Percentiles rank a stretch among this genome's conserved stretches.
phyloP scores from a whole-genome alignment of 2,113 vertebrate species.

The Odontophorus gujanensis region DNA sequence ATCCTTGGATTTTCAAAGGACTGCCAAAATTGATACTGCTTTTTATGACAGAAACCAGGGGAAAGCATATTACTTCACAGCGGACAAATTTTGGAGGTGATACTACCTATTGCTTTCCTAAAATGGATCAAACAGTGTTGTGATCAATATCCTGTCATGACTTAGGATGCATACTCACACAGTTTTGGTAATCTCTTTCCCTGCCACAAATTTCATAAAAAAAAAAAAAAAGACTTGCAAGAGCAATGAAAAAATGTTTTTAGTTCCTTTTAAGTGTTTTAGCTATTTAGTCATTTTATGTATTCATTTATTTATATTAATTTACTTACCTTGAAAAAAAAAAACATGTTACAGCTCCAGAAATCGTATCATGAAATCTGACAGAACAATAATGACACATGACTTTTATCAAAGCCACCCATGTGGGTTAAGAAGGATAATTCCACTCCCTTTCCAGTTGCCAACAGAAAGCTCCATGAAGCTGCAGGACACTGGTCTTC shows the following conservation, averaged over 20 bases:
- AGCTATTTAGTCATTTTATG: not conserved
- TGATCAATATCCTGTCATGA: conserved; percentile 20
- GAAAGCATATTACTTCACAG: conserved; percentile 83
- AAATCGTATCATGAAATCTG: not conserved
- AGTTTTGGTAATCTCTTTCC: not conserved
- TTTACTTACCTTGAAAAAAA: not conserved
- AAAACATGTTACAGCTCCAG: not conserved
- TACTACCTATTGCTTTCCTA: not conserved
- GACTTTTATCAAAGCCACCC: not conserved
- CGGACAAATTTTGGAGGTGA: conserved; percentile 86
- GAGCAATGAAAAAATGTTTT: not conserved
- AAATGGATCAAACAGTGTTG: not conserved
- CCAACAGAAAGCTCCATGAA: not conserved
- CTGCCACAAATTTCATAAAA: not conserved
- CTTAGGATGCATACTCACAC: not conserved
- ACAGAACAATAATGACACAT: not conserved
- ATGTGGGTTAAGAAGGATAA: not conserved
- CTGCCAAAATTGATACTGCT: conserved; percentile 80
- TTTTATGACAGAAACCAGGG: conserved; percentile 77
- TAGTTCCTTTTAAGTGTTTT: not conserved
- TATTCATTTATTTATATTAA: not conserved
- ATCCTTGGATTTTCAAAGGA: conserved; percentile 80
- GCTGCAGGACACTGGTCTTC: not conserved
- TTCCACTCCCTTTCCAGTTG: not conserved
- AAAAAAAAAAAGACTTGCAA: not conserved